Conservation (phyloP, 2,113 vertebrate genomes). For the Perca schrenkii region DNA sequence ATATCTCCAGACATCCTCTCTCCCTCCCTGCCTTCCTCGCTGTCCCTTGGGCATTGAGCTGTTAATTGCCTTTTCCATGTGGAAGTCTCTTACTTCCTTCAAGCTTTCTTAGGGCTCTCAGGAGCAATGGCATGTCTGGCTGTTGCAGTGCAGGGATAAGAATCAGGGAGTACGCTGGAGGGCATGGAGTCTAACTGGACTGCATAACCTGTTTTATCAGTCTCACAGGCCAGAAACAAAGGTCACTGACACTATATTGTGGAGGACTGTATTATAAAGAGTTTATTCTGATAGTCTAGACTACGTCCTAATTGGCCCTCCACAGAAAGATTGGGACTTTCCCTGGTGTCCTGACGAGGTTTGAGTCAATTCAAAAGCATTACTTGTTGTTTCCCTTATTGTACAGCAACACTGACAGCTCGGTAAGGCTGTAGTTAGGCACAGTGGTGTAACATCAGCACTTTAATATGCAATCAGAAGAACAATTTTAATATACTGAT, state of each 20-base stretch:
- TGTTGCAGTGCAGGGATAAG: conserved; percentile 64
- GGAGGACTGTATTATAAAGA: conserved; percentile 34
- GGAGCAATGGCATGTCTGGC: conserved; percentile 43
- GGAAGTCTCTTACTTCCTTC: conserved; percentile 73
- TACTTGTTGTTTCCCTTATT: not conserved
- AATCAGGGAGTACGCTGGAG: conserved; percentile 56
- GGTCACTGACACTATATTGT: conserved; percentile 58
- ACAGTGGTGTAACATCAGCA: not conserved
- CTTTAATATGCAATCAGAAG: not conserved
- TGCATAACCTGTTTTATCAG: conserved; percentile 60
- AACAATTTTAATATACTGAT: not conserved
- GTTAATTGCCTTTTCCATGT: conserved; percentile 80
- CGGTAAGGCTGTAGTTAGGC: not conserved
- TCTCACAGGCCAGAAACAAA: conserved; percentile 54
- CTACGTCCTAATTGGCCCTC: conserved; percentile 40
- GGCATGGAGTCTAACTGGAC: conserved; percentile 42
- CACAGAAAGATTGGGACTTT: conserved; percentile 17
- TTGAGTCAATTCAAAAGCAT: conserved; percentile 27
- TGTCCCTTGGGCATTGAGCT: conserved; percentile 65
- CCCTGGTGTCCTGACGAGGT: conserved; percentile 32
- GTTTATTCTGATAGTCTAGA: conserved; percentile 35
- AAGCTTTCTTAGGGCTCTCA: conserved; percentile 66
- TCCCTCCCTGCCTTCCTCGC: conserved; percentile 26
- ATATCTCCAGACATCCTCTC: conserved; percentile 53
- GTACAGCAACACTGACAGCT: not conserved